phyloP scores from a whole-genome alignment of 2,113 vertebrate genomes.

The Siniperca knerii region DNA sequence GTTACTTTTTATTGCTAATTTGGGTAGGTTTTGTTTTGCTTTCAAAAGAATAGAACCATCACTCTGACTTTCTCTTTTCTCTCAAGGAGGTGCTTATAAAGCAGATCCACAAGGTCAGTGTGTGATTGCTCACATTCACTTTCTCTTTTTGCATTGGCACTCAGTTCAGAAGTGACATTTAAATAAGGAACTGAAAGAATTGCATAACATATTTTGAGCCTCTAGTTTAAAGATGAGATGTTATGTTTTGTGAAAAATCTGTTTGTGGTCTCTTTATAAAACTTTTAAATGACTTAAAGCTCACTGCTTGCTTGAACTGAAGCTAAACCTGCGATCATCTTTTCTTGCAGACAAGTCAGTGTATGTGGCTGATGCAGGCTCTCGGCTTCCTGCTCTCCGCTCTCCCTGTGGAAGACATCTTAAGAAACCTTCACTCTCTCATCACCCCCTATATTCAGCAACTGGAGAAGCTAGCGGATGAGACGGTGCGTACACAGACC shows the following conservation, averaged over 20 bases:
- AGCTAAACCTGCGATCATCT: slow-evolving; percentile 29
- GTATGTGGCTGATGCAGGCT: slow-evolving; percentile 99
- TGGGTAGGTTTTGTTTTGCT: not conserved
- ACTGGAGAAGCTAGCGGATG: slow-evolving; percentile 96
- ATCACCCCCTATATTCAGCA: slow-evolving; percentile 99
- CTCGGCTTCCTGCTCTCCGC: slow-evolving; percentile 98
- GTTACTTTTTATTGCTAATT: slow-evolving; percentile 10
- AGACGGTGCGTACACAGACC: slow-evolving; percentile 85
- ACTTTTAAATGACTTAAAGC: not conserved
- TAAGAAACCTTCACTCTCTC: slow-evolving; percentile 96
- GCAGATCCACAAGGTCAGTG: slow-evolving; percentile 98
- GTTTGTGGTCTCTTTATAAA: slow-evolving; percentile 4
- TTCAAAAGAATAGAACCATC: slow-evolving; percentile 17
- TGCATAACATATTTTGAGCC: slow-evolving; percentile 10
- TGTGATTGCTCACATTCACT: slow-evolving; percentile 12
- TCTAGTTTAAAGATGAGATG: slow-evolving; percentile 7
- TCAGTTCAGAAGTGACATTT: slow-evolving; percentile 29
- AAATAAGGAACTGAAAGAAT: slow-evolving; percentile 27
- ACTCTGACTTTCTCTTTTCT: slow-evolving; percentile 33
- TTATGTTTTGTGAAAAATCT: not conserved
- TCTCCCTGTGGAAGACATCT: slow-evolving; percentile 96
- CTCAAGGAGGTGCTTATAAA: slow-evolving; percentile 97
- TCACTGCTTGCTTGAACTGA: not conserved
- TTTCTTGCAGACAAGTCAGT: slow-evolving; percentile 93
- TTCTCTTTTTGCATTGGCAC: not conserved